Percentiles rank a stretch among this genome's conserved stretches.
Conservation (phyloP, 35 echinoderm and acorn worm species). For the Nesometra sesokonis region DNA sequence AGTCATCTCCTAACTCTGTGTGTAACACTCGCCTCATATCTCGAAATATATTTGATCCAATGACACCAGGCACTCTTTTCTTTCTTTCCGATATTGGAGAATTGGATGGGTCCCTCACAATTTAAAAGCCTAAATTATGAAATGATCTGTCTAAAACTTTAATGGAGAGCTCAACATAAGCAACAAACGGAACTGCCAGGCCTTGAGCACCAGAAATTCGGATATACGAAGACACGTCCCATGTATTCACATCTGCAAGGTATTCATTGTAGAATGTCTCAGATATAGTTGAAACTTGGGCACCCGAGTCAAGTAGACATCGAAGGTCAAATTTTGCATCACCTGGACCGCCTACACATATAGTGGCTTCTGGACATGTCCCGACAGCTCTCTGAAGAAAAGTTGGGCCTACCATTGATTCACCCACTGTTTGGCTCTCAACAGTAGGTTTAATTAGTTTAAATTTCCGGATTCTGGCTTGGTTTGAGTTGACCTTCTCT, state of each 20-base stretch:
- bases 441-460: not conserved
- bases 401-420: not conserved
- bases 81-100: not conserved
- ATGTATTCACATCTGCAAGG: not conserved
- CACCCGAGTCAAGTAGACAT: not conserved
- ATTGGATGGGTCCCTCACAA: not conserved
- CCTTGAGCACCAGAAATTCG: slow-evolving; percentile 2
- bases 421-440: not conserved
- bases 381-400: not conserved
- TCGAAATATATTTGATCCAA: slow-evolving; percentile 8
- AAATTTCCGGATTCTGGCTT: not conserved
- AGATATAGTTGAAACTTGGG: slow-evolving; percentile 20
- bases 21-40: slow-evolving; percentile 16
- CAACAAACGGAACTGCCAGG: slow-evolving; percentile 1
- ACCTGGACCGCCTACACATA: not conserved
- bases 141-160: not conserved
- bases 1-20: not conserved
- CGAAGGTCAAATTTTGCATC: not conserved
- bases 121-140: not conserved
- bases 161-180: slow-evolving; percentile 7
- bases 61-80: not conserved
- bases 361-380: not conserved
- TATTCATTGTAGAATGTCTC: slow-evolving; percentile 3
- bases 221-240: not conserved
- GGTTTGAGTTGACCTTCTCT: not conserved